Percentiles rank a stretch among this genome's conserved stretches.
Evolutionary conservation across 2,113 vertebrate species (phyloP).

Genomic region (Rhea americana): DNA sequence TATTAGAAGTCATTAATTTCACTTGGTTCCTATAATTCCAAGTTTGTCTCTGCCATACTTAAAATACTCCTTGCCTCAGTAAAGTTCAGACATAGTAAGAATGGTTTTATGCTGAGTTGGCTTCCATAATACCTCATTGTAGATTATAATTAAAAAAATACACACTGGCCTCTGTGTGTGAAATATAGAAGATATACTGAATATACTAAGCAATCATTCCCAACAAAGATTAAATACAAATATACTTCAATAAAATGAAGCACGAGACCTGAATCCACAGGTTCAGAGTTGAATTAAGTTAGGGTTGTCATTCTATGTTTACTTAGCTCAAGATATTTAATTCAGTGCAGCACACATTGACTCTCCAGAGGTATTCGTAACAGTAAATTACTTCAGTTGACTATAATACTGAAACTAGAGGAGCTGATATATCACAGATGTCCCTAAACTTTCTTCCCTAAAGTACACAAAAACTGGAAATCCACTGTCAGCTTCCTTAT

Average conservation of each 20-base stretch:
- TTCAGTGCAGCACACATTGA: not conserved
- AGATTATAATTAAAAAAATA: conserved; percentile 1
- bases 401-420: not conserved
- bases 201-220: not conserved
- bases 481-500: not conserved
- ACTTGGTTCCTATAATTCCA: not conserved
- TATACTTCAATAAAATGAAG: not conserved
- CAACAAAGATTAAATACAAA: conserved; percentile 22
- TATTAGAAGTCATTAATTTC: not conserved
- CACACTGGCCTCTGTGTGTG: not conserved
- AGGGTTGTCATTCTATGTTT: conserved; percentile 1
- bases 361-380: conserved; percentile 1
- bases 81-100: not conserved
- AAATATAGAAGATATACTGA: not conserved
- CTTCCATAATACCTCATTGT: not conserved
- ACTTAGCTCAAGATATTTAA: conserved; percentile 33
- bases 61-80: not conserved
- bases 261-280: not conserved
- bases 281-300: conserved; percentile 38
- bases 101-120: not conserved
- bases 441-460: not conserved
- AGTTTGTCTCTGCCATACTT: not conserved
- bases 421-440: not conserved
- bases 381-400: not conserved
- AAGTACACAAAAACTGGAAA: not conserved